Percentiles rank a stretch among this genome's conserved stretches.
These are phyloP conservation scores for Orientallactaga bullata DNA, from an alignment of 2,113 vertebrate species.

Conservation along the genomic window DNA sequence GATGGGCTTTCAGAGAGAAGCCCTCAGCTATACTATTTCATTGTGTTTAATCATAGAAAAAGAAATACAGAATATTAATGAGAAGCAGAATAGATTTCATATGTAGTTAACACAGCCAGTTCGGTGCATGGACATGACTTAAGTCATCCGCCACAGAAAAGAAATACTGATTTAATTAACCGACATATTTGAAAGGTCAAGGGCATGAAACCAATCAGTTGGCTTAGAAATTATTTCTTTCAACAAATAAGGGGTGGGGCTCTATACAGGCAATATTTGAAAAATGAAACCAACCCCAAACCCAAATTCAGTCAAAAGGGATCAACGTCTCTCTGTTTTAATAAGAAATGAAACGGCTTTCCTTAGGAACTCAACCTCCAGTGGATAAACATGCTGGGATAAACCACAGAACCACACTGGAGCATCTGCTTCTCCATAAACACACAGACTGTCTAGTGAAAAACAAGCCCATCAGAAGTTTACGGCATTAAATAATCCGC, in stretches of 20 bases:
- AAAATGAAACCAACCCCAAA: conserved; percentile 39
- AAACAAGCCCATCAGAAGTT: background rate
- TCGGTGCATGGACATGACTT: background rate
- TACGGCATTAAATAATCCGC: conserved; percentile 20
- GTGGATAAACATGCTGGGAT: conserved; percentile 47
- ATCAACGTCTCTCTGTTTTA: conserved; percentile 65
- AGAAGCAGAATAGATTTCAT: conserved; percentile 50
- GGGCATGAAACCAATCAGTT: background rate
- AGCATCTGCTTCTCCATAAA: conserved; percentile 67
- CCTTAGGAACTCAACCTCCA: conserved; percentile 55
- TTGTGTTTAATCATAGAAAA: background rate
- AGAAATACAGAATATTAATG: conserved; percentile 24
- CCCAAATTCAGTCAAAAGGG: conserved; percentile 58
- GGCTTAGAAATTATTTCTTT: background rate
- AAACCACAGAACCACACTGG: background rate
- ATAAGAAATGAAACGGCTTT: conserved; percentile 51
- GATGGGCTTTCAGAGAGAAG: conserved; percentile 3
- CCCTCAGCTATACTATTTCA: background rate
- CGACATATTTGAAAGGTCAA: conserved; percentile 49
- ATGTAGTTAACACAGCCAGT: conserved; percentile 38
- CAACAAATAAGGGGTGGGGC: background rate
- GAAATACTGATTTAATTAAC: conserved; percentile 19
- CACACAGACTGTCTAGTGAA: conserved; percentile 12
- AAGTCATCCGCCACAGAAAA: conserved; percentile 12
- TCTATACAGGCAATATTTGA: background rate